A percentile compares a stretch with the other conserved stretches of the same genome.
Evolutionary conservation across 2,113 vertebrate genomes (phyloP).

Genomic region (Semnornis frantzii): DNA sequence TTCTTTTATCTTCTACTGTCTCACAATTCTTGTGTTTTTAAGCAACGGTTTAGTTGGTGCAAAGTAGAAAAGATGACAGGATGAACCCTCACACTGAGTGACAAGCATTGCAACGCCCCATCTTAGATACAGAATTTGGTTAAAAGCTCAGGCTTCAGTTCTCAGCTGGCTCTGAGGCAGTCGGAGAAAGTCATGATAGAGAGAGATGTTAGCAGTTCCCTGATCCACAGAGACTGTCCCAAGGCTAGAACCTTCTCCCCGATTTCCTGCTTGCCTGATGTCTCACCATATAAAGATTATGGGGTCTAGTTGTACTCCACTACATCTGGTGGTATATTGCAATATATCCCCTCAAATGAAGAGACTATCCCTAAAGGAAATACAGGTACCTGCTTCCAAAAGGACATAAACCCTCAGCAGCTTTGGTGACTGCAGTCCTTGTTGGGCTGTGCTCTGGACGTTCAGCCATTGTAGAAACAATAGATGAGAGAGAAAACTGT

Average conservation of each 20-base stretch:
- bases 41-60: background rate
- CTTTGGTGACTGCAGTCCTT: constrained; percentile 69
- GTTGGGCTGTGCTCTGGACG: constrained; percentile 44
- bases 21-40: background rate
- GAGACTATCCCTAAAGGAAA: background rate
- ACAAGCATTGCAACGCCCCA: background rate
- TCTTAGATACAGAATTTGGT: background rate
- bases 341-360: background rate
- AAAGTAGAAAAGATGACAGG: background rate
- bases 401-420: constrained; percentile 79
- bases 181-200: background rate
- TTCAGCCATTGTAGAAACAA: constrained; percentile 22
- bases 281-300: background rate
- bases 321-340: background rate
- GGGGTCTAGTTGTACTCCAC: background rate
- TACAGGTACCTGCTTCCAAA: constrained; percentile 84
- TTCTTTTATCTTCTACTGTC: background rate
- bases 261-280: background rate
- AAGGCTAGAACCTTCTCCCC: background rate
- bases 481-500: background rate
- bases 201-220: background rate
- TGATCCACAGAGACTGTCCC: background rate
- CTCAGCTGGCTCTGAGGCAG: background rate
- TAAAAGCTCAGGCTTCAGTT: background rate
- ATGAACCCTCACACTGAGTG: background rate